Conservation (phyloP, 2,888 invertebrate species). For the Teleiodes luculella region DNA sequence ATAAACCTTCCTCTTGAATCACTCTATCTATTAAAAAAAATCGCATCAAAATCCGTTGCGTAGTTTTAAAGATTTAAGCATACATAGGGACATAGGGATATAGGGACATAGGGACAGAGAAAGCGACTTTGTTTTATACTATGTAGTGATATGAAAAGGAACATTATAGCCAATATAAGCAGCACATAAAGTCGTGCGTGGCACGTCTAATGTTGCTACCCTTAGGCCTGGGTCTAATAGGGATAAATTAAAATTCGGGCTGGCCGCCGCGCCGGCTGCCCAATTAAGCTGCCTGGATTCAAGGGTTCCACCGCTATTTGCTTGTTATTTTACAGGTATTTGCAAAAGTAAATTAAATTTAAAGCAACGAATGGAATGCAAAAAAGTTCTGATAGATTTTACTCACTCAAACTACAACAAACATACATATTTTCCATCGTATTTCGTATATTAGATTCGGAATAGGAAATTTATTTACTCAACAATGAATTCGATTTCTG, state of each 20-base stretch:
- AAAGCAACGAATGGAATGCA: background rate
- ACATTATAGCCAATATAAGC: background rate
- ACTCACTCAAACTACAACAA: background rate
- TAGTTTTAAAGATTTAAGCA: too few relatives aligned
- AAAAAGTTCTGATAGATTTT: background rate
- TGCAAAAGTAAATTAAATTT: background rate
- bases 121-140: too few relatives aligned
- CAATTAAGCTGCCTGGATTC: slow-evolving; percentile 3
- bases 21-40: too few relatives aligned
- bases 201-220: background rate
- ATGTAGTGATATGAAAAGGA: background rate
- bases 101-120: too few relatives aligned
- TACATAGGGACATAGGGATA: too few relatives aligned
- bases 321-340: background rate
- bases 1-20: too few relatives aligned
- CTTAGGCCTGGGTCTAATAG: background rate
- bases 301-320: background rate
- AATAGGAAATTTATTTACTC: background rate
- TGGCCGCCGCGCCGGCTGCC: background rate
- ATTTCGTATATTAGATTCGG: slow-evolving; percentile 4
- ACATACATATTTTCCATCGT: background rate
- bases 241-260: background rate
- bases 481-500: background rate
- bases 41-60: too few relatives aligned
- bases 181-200: background rate